Percentiles rank a stretch among this genome's conserved stretches.
phyloP scores from a whole-genome alignment of 92 coral and sea anemone species.

The Hydrozoanthus gracilis region DNA sequence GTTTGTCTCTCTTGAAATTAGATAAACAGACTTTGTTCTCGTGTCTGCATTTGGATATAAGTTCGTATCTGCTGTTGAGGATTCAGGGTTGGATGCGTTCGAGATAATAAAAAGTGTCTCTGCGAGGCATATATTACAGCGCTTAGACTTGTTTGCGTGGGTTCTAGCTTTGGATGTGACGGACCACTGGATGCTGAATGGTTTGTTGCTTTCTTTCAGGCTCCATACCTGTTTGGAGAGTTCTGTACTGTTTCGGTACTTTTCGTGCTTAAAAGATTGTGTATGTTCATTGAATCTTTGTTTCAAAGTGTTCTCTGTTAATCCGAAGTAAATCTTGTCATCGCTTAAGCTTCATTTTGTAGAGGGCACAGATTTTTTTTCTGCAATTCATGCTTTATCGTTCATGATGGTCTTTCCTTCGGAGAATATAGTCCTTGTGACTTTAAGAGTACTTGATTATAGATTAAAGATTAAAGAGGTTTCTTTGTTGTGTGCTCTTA shows the following conservation, averaged over 20 bases:
- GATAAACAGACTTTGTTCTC: background rate
- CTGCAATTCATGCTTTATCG: background rate
- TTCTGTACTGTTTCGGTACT: too few species aligned
- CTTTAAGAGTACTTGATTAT: too few species aligned
- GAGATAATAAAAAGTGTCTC: background rate
- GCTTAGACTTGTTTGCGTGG: background rate
- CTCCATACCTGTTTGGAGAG: too few species aligned
- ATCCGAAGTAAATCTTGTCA: background rate
- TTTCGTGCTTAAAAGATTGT: too few species aligned
- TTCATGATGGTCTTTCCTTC: background rate
- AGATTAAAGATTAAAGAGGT: too few species aligned
- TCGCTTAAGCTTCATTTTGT: background rate
- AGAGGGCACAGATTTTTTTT: constrained; percentile 5
- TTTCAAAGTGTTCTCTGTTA: background rate
- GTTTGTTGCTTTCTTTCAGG: too few species aligned
- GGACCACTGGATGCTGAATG: background rate
- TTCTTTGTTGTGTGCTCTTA: constrained; percentile 4
- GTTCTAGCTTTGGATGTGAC: background rate
- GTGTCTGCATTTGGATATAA: background rate
- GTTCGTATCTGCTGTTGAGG: background rate
- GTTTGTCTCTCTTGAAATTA: background rate
- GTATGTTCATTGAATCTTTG: background rate
- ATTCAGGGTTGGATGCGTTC: background rate
- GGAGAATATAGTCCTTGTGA: background rate
- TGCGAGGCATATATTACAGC: too few species aligned